Evolutionary conservation across 2,113 vertebrate species (phyloP).

Genomic region (Pelvicachromis taeniatus): DNA sequence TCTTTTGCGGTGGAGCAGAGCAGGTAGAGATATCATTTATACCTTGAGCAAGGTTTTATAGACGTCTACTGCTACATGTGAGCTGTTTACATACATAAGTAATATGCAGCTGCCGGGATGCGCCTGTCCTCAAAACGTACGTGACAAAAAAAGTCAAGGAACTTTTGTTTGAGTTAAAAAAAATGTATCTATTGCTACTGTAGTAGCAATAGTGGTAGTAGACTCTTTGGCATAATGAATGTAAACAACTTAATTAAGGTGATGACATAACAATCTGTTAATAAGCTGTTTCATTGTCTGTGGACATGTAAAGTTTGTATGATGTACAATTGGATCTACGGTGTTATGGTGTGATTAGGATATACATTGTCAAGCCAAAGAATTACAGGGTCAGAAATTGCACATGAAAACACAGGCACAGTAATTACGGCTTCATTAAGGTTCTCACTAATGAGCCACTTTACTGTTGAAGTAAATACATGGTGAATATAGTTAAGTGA

Average conservation of each 20-base stretch:
- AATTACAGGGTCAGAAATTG: background rate
- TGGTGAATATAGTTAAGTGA: background rate
- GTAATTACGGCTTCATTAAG: conserved; percentile 19
- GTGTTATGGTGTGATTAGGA: background rate
- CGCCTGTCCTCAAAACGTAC: background rate
- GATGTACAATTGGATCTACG: background rate
- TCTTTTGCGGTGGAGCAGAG: background rate
- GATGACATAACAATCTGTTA: background rate
- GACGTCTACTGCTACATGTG: conserved; percentile 8
- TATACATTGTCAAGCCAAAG: background rate
- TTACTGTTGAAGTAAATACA: conserved; percentile 7
- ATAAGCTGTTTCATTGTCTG: background rate
- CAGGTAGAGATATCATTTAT: conserved; percentile 28
- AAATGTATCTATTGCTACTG: background rate
- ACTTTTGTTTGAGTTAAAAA: background rate
- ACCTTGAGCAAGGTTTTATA: conserved; percentile 28
- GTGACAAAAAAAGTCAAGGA: background rate
- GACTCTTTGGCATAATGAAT: background rate
- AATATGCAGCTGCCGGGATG: conserved; percentile 15
- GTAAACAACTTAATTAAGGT: background rate
- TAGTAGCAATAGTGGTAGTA: background rate
- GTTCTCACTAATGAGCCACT: conserved; percentile 18
- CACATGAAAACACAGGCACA: background rate
- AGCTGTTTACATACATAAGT: conserved; percentile 24
- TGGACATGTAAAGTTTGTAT: background rate